phyloP scores from a whole-genome alignment of 2,113 vertebrate species.

The Pseudopipra pipra region DNA sequence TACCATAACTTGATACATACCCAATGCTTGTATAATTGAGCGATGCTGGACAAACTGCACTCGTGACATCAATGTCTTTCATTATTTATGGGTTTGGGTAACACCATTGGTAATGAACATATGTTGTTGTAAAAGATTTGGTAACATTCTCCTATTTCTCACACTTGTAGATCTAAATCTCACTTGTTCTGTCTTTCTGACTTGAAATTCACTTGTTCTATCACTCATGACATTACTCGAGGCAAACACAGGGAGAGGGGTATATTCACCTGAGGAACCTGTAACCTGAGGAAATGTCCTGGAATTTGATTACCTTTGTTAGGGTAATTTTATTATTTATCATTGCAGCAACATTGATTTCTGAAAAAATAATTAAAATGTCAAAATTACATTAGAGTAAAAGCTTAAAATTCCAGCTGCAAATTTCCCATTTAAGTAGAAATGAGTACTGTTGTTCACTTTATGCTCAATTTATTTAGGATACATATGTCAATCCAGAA shows the following conservation, averaged over 20 bases:
- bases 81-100: conserved; percentile 38
- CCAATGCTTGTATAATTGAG: conserved; percentile 1
- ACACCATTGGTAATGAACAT: neutral
- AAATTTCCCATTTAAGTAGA: neutral
- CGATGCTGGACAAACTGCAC: conserved; percentile 1
- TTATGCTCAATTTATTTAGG: neutral
- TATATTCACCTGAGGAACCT: neutral
- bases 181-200: neutral
- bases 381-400: neutral
- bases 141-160: neutral
- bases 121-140: conserved; percentile 12
- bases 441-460: neutral
- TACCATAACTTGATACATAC: conserved; percentile 23
- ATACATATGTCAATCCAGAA: neutral
- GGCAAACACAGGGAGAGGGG: neutral
- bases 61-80: neutral
- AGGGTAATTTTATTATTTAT: neutral
- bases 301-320: neutral
- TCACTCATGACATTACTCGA: neutral
- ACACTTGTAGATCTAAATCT: neutral
- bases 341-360: neutral
- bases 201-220: neutral
- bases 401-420: neutral
- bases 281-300: neutral
- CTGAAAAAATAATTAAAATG: neutral